Evolutionary conservation across 1,140 invertebrate genomes (phyloP), one percentile per base, ranked within the genome.

Genomic region (Cydia pomonella): DNA sequence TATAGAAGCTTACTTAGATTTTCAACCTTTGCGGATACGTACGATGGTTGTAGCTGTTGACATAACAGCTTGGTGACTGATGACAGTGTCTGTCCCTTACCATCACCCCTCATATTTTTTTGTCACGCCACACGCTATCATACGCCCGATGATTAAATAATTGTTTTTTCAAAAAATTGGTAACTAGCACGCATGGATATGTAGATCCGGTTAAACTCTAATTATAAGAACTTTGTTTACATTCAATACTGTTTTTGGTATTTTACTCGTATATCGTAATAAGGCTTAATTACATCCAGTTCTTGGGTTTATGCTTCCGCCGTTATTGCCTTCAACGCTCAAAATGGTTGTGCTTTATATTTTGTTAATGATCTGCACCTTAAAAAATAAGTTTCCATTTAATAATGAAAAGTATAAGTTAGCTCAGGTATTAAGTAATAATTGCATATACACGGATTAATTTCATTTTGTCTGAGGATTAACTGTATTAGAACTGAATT

Each of bases 211-310:
- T n/a, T 50, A 12, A 50, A n/a, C 18, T 18, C 1, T 2, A n/a
- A 50, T 50, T 12, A n/a, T 6, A 50, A 50, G 4, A 16, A n/a
- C 47, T 50, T 18, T 50, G 21, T 9, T 23, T 59, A 9, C n/a
- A 59, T 21, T 2, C 18, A 23, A 59, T 59, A 23, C 4, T n/a
- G n/a, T 50, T 50, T 59, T 59, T 59, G 50, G 50, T 23, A 12
- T 23, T 59, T 23, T 59, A 59, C n/a, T 59, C n/a, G 47, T 50
- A 50, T 50, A 50, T 23, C 53, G 16, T 9, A 59, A 23, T 59
- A 23, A 59, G 53, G 9, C 21, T 21, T 59, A 59, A 59, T 59
- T 59, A 59, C 53, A 23, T 23, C 53, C 53, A 59, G 53, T 59
- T 59, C n/a, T 59, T 9, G 18, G 1, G 1, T 12, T 59, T 23